Base-by-base conservation (phyloP, 2,888 invertebrate genomes). In the Chrysolina americana region DNA sequence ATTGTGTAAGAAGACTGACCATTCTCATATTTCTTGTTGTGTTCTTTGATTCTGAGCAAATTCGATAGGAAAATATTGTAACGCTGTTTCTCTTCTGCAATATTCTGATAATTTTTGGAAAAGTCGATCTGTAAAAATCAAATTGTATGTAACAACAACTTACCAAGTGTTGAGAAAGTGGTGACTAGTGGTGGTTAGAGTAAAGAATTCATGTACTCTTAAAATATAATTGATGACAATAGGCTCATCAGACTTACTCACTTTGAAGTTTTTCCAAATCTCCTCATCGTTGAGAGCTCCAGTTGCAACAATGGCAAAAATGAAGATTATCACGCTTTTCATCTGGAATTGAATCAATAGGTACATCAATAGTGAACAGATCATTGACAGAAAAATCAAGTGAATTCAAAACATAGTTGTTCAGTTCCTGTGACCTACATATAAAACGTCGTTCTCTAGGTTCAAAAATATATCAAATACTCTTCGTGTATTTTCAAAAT, bases 1-100 rank as follows among this genome's bases (percentile, higher is more conserved):
- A 50, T 66, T 28, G n/a, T 66, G 50, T 21, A 66, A n/a, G 28
- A 36, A 36, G 19, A 36, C 47, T 66, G 23, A 10, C 66, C 66
- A 50, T 28, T 41, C 28, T 36, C 48, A 19, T 50, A 66, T 28
- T 66, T 66, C 11, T 48, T 17, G 50, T 66, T 66, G 28, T 66
- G 66, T 9, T 23, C 36, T 48, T 66, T 11, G 17, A 66, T 66
- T 9, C 10, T 66, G 1, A n/a, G 19, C 28, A 66, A 0, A 50
- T 66, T 66, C 2, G 23, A 23, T 17, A n/a, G 48, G 50, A 66
- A 66, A 23, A 50, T 36, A 17, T 48, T 36, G 28, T 50, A 66
- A 28, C 66, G 66, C 9, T n/a, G 15, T 11, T 66, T 21, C 17
- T 66, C 66, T 50, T 66, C 66, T 19, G 21, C 48, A n/a, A 28